Evolutionary conservation across 2,113 vertebrate genomes (phyloP).

Genomic region (Gallinago media): DNA sequence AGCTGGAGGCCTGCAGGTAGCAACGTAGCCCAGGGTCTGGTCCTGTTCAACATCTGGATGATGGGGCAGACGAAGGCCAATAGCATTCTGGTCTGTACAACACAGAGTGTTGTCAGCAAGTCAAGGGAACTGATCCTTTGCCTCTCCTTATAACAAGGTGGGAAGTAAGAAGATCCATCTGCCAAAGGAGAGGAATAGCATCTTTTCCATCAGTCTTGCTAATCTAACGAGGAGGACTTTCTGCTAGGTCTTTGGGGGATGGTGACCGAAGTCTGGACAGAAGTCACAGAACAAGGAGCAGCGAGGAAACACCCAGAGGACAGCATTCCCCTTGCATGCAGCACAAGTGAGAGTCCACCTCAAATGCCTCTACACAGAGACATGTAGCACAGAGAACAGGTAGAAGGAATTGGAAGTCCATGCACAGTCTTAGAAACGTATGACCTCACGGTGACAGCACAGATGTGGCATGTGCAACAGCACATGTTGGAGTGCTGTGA

Average conservation of each 20-base stretch:
- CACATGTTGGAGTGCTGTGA: neutral
- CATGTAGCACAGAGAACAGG: neutral
- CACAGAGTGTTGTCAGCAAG: neutral
- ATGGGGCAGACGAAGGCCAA: neutral
- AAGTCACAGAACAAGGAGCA: neutral
- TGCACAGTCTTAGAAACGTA: neutral
- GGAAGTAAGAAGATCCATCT: neutral
- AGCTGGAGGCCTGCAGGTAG: neutral
- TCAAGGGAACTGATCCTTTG: neutral
- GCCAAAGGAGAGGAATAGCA: neutral
- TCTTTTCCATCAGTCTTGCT: neutral
- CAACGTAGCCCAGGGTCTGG: neutral
- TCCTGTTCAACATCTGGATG: neutral
- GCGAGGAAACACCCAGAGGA: neutral
- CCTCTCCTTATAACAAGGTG: neutral
- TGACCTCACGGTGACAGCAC: neutral
- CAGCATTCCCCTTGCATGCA: neutral
- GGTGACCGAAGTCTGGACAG: neutral
- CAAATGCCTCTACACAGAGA: neutral
- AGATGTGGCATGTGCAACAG: neutral
- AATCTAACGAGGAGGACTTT: neutral
- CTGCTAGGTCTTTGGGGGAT: neutral
- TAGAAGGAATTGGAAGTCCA: neutral
- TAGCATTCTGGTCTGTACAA: neutral
- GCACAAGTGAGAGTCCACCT: neutral